phyloP scores from a whole-genome alignment of 2,797 vertebrate species.

The Pipistrellus pipistrellus region DNA sequence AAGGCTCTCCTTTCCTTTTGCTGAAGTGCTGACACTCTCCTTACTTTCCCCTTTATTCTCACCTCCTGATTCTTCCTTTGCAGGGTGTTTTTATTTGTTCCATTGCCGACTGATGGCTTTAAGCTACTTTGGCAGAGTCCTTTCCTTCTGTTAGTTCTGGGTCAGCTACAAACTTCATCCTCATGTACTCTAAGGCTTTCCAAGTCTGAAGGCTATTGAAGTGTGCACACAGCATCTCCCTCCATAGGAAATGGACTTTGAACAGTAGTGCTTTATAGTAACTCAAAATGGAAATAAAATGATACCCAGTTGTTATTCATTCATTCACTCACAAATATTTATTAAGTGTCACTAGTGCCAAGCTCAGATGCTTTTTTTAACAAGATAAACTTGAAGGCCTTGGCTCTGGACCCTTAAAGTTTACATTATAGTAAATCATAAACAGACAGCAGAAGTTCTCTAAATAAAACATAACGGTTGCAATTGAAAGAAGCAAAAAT shows the following conservation, averaged over 20 bases:
- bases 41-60: neutral
- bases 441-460: neutral
- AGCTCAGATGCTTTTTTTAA: neutral
- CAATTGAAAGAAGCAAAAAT: constrained; percentile 46
- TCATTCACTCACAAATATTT: constrained; percentile 68
- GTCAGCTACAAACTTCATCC: constrained; percentile 46
- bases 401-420: neutral
- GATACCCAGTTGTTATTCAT: constrained; percentile 21
- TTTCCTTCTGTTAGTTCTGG: constrained; percentile 60
- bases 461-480: constrained; percentile 4
- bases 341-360: neutral
- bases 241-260: constrained; percentile 1
- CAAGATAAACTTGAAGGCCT: neutral
- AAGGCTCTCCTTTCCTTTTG: neutral
- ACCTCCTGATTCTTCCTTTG: neutral
- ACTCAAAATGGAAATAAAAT: constrained; percentile 40
- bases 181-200: constrained; percentile 56
- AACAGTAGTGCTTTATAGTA: constrained; percentile 35
- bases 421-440: constrained; percentile 8
- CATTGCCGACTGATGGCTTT: neutral
- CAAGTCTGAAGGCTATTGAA: constrained; percentile 13
- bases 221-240: neutral
- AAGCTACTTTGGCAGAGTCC: neutral
- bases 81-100: neutral
- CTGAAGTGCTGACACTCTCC: neutral